Conservation (phyloP, 1,140 invertebrate genomes). For the Contarinia nasturtii region DNA sequence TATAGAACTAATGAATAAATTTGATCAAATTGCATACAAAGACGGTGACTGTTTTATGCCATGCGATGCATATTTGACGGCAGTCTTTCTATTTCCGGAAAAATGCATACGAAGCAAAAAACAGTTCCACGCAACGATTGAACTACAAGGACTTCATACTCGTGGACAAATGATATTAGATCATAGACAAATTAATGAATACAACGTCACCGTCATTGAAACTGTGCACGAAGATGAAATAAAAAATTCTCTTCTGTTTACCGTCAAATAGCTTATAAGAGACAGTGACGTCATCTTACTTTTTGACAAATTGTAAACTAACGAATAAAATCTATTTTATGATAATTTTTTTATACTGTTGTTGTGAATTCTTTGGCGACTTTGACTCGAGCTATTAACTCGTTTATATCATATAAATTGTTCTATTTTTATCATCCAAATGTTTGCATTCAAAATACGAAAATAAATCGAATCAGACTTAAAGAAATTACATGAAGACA, state of each 20-base stretch:
- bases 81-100: constrained; percentile 26
- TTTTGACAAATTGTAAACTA: no score
- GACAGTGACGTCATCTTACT: no score
- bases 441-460: no score
- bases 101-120: constrained; percentile 15
- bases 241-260: neutral
- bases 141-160: constrained; percentile 31
- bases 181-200: constrained; percentile 14
- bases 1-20: neutral
- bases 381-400: no score
- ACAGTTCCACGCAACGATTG: constrained; percentile 30
- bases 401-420: no score
- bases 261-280: no score
- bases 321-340: no score
- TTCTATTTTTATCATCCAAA: no score
- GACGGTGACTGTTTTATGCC: constrained; percentile 7
- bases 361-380: no score
- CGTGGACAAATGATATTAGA: constrained; percentile 39
- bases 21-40: neutral
- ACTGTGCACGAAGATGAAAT: neutral
- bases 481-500: no score
- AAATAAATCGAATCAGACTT: no score
- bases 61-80: constrained; percentile 35
- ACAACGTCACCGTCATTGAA: neutral
- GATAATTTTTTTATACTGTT: no score